Evolutionary conservation across 2,797 vertebrate genomes (phyloP).

Genomic region (Poecilia picta): DNA sequence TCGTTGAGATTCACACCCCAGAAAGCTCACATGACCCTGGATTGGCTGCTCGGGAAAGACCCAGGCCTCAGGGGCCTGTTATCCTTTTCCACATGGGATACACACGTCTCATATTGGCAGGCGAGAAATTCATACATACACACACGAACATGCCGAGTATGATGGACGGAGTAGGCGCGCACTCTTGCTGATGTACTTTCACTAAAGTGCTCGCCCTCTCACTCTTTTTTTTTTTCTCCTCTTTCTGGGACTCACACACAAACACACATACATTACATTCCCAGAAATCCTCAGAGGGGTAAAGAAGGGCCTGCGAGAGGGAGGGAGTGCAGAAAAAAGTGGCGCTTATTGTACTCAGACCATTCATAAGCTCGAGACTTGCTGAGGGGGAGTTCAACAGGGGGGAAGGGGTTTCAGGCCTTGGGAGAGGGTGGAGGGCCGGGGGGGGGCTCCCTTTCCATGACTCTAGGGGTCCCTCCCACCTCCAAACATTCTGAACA

Average conservation of each 20-base stretch:
- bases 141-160: constrained; percentile 43
- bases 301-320: constrained; percentile 65
- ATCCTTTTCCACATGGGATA: constrained; percentile 85
- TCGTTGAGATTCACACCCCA: constrained; percentile 90
- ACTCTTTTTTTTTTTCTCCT: background rate
- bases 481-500: constrained; percentile 81
- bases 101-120: constrained; percentile 58
- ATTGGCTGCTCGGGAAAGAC: constrained; percentile 87
- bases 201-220: constrained; percentile 55
- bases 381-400: constrained; percentile 39
- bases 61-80: constrained; percentile 87
- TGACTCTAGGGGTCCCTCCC: constrained; percentile 78
- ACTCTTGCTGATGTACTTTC: constrained; percentile 31
- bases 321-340: constrained; percentile 87
- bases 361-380: constrained; percentile 88
- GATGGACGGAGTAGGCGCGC: constrained; percentile 30
- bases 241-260: constrained; percentile 30
- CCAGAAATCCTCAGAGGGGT: constrained; percentile 73
- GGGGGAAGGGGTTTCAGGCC: constrained; percentile 72
- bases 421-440: background rate
- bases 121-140: constrained; percentile 61
- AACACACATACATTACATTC: constrained; percentile 68
- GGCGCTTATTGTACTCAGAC: constrained; percentile 92
- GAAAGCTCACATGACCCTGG: constrained; percentile 85
- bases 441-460: constrained; percentile 81